Conservation (phyloP, 2,113 vertebrate species). For the Trematocara nigrifrons region DNA sequence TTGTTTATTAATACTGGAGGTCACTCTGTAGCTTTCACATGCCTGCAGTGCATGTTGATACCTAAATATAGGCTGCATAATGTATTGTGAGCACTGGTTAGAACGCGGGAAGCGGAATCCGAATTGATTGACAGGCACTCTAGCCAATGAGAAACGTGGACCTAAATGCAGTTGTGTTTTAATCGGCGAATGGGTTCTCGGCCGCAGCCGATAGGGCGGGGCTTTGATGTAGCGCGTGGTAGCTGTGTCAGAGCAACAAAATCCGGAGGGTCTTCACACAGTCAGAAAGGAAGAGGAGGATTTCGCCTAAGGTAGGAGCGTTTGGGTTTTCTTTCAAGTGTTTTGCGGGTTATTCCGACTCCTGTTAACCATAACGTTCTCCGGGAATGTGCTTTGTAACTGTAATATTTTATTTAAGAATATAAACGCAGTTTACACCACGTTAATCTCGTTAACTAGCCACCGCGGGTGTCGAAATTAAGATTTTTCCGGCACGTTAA, state of each 20-base stretch:
- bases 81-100: background rate
- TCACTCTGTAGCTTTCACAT: conserved; percentile 33
- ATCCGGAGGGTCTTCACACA: conserved; percentile 32
- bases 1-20: conserved; percentile 9
- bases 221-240: conserved; percentile 52
- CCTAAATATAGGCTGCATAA: conserved; percentile 56
- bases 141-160: conserved; percentile 33
- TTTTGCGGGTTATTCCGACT: background rate
- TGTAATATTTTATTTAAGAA: background rate
- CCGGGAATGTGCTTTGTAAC: background rate
- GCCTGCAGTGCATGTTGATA: conserved; percentile 30
- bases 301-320: conserved; percentile 39
- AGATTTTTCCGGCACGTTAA: background rate
- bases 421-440: background rate
- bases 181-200: conserved; percentile 37
- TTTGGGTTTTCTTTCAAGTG: background rate
- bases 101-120: conserved; percentile 62
- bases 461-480: background rate
- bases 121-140: conserved; percentile 33
- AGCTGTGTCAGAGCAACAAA: conserved; percentile 62
- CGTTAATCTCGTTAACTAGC: conserved; percentile 9
- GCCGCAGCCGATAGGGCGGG: conserved; percentile 22
- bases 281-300: conserved; percentile 1
- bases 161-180: background rate
- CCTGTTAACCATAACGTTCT: background rate